A percentile compares a stretch with the other conserved stretches of the same genome.
Evolutionary conservation across 2,797 vertebrate species (phyloP).

Genomic region (Gallirallus australis): DNA sequence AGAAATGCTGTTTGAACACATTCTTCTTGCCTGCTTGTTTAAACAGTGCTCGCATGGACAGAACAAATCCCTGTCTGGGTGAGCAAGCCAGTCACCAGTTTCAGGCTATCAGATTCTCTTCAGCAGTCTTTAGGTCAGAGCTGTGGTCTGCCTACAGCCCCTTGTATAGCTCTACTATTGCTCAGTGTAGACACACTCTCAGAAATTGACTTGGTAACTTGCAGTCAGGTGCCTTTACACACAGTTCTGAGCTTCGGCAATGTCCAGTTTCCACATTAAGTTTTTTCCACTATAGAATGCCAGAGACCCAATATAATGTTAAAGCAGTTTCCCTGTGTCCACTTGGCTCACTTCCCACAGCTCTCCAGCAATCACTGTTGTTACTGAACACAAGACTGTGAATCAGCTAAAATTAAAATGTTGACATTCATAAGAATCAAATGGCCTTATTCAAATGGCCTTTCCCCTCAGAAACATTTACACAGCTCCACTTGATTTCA

Average conservation of each 20-base stretch:
- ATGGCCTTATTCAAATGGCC: neutral
- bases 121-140: neutral
- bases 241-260: conserved; percentile 19
- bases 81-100: neutral
- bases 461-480: conserved; percentile 13
- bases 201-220: neutral
- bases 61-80: neutral
- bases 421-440: conserved; percentile 33
- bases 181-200: neutral
- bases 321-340: conserved; percentile 76
- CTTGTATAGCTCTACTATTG: neutral
- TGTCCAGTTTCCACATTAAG: conserved; percentile 59
- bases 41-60: neutral
- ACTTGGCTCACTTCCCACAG: conserved; percentile 60
- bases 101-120: neutral
- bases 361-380: neutral
- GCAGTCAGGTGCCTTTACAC: conserved; percentile 46
- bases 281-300: conserved; percentile 64
- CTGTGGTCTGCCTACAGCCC: neutral
- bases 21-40: neutral
- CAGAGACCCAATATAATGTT: conserved; percentile 64
- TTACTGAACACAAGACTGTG: conserved; percentile 10
- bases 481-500: neutral
- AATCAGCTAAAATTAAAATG: conserved; percentile 53
- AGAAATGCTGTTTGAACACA: neutral